Evolutionary conservation across 2,888 invertebrate genomes (phyloP), one percentile per base, ranked within the genome.

Genomic region (Mythimna vitellina): DNA sequence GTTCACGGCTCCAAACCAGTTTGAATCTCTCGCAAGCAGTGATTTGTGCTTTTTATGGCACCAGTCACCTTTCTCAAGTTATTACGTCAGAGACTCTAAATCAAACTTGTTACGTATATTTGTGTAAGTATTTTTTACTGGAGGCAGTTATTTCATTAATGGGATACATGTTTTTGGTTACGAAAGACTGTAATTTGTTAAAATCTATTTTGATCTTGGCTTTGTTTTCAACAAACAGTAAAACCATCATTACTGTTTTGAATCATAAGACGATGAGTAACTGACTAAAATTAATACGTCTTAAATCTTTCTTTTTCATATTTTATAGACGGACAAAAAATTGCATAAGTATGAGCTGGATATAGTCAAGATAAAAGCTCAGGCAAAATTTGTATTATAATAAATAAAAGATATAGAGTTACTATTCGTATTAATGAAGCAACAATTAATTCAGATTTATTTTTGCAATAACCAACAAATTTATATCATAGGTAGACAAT

Each of bases 1-100:
- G 84, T 84, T 84, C 84, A 84, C 73, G 84, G 84, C 56, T 78
- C 46, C 57, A 81, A 84, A 84, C 84, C 83, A 74, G 84, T 84
- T 83, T 67, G 51, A 49, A 67, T 35, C 58, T 75, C 77, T 68
- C 56, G 74, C 70, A 38, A 54, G 60, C 54, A 70, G 61, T 84
- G 73, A 81, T 79, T 82, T 76, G 67, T 74, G 68, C 72, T 84
- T 84, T 79, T 81, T 76, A 64, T 82, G 61, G 35, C n/a, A 60
- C 51, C 42, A 32, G 32, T 57, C 20, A 46, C 63, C 61, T 84
- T 82, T 82, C 85, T 70, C 67, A 82, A 54, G 46, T 17, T 56
- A 51, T 84, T 72, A 84, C 77, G 64, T 75, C 76, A 78, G 35
- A 58, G 0, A 25, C 35, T 65, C n/a, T 77, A 70, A 51, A 73